Evolutionary conservation across 2,113 vertebrate species (phyloP).

Genomic region (Strigops habroptila): DNA sequence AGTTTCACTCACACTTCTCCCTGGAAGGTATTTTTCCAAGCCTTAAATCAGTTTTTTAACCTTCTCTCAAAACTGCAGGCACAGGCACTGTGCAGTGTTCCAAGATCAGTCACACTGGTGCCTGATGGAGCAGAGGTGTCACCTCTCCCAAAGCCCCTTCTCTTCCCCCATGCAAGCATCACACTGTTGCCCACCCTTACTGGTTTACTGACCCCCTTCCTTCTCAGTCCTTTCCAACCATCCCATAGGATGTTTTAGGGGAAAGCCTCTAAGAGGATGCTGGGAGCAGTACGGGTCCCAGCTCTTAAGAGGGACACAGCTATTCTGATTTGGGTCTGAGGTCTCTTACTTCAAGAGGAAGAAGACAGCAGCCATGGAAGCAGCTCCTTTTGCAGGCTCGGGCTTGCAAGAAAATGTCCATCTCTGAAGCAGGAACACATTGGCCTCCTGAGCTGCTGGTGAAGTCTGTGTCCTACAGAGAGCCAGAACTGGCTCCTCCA

Average conservation of each 20-base stretch:
- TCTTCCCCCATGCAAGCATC: neutral
- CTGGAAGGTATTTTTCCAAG: neutral
- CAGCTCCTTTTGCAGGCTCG: neutral
- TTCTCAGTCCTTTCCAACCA: neutral
- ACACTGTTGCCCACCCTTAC: neutral
- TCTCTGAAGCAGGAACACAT: accelerated
- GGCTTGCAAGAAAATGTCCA: neutral
- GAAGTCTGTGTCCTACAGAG: neutral
- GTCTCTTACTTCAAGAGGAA: neutral
- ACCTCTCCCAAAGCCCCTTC: neutral
- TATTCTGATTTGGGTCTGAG: neutral
- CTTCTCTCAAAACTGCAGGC: neutral
- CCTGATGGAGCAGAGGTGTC: neutral
- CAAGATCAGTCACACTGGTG: neutral
- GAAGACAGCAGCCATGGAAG: neutral
- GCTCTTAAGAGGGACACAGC: neutral
- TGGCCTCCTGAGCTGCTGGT: neutral
- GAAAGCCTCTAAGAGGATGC: neutral
- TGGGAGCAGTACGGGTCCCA: neutral
- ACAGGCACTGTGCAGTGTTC: neutral
- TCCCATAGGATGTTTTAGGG: neutral
- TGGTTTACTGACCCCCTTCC: neutral
- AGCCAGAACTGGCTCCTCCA: neutral
- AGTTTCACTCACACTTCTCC: neutral
- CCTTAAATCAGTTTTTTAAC: neutral